A percentile compares a stretch with the other conserved stretches of the same genome.
Evolutionary conservation across 2,797 vertebrate genomes (phyloP).

Genomic region (Ciconia nigra): DNA sequence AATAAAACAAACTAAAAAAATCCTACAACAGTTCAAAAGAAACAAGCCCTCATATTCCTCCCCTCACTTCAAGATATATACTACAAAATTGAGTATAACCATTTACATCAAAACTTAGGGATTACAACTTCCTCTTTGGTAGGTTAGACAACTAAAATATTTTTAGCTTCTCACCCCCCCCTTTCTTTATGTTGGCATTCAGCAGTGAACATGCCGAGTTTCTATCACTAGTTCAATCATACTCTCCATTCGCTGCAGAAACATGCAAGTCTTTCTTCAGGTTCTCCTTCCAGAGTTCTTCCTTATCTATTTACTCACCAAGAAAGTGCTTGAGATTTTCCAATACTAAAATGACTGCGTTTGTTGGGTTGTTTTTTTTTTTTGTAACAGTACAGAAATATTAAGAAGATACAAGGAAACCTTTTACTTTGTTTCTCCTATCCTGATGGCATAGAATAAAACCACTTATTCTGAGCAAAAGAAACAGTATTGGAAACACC

Average conservation of each 20-base stretch:
- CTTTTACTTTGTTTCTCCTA: neutral
- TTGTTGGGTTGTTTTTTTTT: neutral
- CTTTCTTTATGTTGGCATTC: neutral
- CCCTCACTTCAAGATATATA: neutral
- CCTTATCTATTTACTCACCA: neutral
- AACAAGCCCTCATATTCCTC: neutral
- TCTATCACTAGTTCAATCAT: neutral
- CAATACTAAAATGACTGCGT: neutral
- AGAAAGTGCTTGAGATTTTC: neutral
- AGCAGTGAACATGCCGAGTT: accelerated
- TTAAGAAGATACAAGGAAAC: neutral
- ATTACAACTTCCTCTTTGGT: neutral
- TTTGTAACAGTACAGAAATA: neutral
- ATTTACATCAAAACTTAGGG: neutral
- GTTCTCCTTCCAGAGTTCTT: neutral
- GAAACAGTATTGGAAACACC: neutral
- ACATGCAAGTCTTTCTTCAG: neutral
- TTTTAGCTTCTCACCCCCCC: neutral
- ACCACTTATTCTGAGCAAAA: neutral
- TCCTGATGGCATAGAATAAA: neutral
- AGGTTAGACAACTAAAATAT: neutral
- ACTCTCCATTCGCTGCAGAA: neutral
- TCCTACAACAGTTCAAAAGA: neutral
- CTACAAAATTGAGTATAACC: neutral
- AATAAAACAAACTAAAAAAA: neutral